Base-by-base conservation (phyloP, 2,888 invertebrate genomes). In the Thymelicus lineola region DNA sequence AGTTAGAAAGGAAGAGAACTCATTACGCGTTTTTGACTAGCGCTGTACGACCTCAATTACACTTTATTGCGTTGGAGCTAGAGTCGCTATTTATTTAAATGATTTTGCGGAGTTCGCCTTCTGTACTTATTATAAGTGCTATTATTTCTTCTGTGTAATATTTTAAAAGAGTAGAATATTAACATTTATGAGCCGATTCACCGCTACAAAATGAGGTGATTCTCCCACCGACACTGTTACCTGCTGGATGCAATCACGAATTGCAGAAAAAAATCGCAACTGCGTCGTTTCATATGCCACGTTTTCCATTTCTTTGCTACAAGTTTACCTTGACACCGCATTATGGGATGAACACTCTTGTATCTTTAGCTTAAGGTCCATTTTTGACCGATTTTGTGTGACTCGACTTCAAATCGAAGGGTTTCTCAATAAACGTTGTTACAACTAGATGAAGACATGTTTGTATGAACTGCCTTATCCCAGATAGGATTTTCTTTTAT, bases 161-260 rank as follows among this genome's bases (percentile, higher is more conserved):
- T 20, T 20, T 28, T 28, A 28, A 28, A n/a, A n/a, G n/a, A n/a
- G n/a, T n/a, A n/a, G n/a, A n/a, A n/a, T n/a, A 4, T 15, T 9
- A 46, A 6, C 7, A 15, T n/a, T 38, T 1, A 20, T 28, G 15
- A 28, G 14, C 55, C 55, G 57, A 36, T 57, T 36, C 35, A 3
- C 20, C n/a, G 36, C 36, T n/a, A n/a, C 7, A 3, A 67, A 67
- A 67, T 61, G 61, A 35, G n/a, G 55, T 35, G 6, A 68, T 14
- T 10, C 67, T 42, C 57, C 7, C 17, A 67, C 14, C 45, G 17
- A 38, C 60, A 68, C 61, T 68, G 59, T 59, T 66, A 68, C 67
- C 60, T 76, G 76, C 75, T 75, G 75, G 71, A 73, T 75, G 75
- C 75, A 74, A 76, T 76, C 67, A 68, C 70, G 72, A 72, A 77